Evolutionary conservation across 2,797 vertebrate genomes (phyloP), one percentile per base, ranked within the genome.

Genomic region (Argya squamiceps): DNA sequence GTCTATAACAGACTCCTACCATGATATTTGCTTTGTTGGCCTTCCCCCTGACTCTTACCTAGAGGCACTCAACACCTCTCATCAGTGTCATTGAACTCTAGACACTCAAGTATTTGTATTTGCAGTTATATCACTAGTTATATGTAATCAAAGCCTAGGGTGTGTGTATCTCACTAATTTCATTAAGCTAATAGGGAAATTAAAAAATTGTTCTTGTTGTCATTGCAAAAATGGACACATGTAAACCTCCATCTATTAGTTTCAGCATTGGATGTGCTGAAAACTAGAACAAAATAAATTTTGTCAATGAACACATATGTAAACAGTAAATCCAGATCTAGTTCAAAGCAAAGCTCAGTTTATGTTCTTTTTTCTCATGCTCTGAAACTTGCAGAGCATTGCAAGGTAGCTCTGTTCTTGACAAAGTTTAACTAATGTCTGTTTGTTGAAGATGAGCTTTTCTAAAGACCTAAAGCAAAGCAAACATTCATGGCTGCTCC

Each of bases 81-180:
- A 46, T 32, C 58, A 34, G 15, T 26, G 9, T 26, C 37, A 52
- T 2, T 32, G 26, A 52, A 52, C 18, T 46, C 58, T 20, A 49
- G 62, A 55, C 15, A 62, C 29, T 50, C 43, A 32, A 15, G 15
- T n/a, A 22, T 7, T 2, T 50, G 3, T 23, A 30, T 43, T 67
- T 68, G 26, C 26, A 63, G 23, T 23, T 71, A 14, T 23, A 26
- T 20, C 9, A 53, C 29, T 41, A 63, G 5, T 20, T 12, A 34
- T 14, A 24, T 16, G 3, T 15, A 50, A 62, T 53, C 58, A 22
- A 44, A 55, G 10, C 34, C 9, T n/a, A 18, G 1, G 0, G 2
- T 43, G 56, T 59, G 21, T 68, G 6, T 7, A 59, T 71, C 15
- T 55, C 26, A 34, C 13, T 49, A 21, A 71, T 64, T 68, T 64